Base-by-base conservation (phyloP, 2,797 vertebrate genomes). In the Prunella strophiata region DNA sequence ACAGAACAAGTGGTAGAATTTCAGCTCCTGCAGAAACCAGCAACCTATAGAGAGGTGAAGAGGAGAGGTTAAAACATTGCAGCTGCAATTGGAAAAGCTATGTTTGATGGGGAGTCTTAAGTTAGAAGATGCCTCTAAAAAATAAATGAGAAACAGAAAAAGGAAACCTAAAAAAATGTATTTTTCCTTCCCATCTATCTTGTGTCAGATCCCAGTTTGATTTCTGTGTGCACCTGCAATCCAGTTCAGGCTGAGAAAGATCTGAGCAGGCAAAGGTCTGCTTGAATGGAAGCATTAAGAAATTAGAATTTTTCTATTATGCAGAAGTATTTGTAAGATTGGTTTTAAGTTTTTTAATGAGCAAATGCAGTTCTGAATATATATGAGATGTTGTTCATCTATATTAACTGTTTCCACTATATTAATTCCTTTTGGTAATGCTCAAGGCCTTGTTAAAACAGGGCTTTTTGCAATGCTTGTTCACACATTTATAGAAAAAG, bases 371-470 rank as follows among this genome's bases (percentile, higher is more conserved):
- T 74, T 94, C 65, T 75, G 70, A 77, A 52, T 85, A 40, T 19
- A 66, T 61, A 26, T 47, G 27, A 59, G 52, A 34, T 73, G 27
- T 66, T 92, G 17, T 38, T 52, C 38, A 25, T 73, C 50, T 61
- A 7, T 38, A 34, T 67, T 42, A 82, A 87, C 38, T 61, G 23
- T 81, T 93, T 57, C 76, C 32, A 30, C 25, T 1, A 0, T 61
- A 25, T 75, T 93, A 66, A 84, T 96, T 93, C 48, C 40, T 58
- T 18, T 20, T 93, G 67, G 30, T 81, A 90, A 70, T 86, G 79
- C 67, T 52, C 3, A 55, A 85, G 55, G 51, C 48, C 66, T 59
- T 66, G 48, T 84, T 91, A 81, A 76, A 95, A 73, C 62, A 32
- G 20, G 18, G 9, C 82, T 92, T 89, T 76, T 73, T 72, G 80